Evolutionary conservation across 2,113 vertebrate species (phyloP).

Genomic region (Antechinus flavipes): DNA sequence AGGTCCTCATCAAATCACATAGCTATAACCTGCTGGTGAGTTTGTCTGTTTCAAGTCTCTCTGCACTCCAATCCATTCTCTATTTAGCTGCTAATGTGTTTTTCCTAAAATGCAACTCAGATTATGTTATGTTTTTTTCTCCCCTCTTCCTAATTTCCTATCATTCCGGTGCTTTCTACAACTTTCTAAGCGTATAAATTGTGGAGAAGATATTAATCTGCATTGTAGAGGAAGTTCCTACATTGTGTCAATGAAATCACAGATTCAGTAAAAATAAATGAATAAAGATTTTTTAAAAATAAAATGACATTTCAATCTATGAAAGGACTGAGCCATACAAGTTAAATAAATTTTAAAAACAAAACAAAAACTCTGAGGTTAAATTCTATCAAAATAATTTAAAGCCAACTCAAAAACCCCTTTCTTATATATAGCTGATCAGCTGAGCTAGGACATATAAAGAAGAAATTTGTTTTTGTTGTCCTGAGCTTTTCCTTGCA

Average conservation of each 20-base stretch:
- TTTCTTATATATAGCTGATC: background rate
- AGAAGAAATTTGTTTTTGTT: background rate
- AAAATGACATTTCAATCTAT: background rate
- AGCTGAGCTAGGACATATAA: background rate
- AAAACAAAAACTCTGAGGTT: background rate
- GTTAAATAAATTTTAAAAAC: background rate
- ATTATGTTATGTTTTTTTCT: too few species aligned
- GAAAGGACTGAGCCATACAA: background rate
- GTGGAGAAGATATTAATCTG: background rate
- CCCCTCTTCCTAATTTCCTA: too few species aligned
- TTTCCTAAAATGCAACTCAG: too few species aligned
- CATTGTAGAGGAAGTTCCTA: background rate
- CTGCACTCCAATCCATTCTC: too few species aligned
- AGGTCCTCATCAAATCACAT: too few species aligned
- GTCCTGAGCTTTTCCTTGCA: background rate
- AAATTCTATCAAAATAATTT: background rate
- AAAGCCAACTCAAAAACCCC: background rate
- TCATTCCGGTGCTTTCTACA: background rate
- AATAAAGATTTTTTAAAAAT: background rate
- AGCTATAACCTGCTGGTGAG: too few species aligned
- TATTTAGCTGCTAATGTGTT: too few species aligned
- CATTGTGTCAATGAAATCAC: background rate
- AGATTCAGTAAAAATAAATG: too few species aligned
- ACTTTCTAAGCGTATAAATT: background rate
- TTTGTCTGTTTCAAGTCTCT: too few species aligned